Evolutionary conservation across 2,888 invertebrate species (phyloP).

Genomic region (Andrena dorsata): DNA sequence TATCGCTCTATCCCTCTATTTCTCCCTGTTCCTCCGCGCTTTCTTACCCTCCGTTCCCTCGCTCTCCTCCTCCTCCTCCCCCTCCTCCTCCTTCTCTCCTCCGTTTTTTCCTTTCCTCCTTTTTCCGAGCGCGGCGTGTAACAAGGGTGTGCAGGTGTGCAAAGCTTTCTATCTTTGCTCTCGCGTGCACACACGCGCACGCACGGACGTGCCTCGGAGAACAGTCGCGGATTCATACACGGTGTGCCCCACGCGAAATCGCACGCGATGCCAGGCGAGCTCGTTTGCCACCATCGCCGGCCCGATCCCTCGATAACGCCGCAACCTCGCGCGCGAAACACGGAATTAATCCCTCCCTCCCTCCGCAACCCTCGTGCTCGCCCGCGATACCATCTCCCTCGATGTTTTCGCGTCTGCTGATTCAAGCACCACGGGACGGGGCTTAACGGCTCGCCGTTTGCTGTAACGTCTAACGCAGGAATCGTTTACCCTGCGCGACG

Average conservation of each 20-base stretch:
- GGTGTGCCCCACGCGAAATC: conserved; percentile 44
- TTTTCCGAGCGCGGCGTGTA: conserved; percentile 34
- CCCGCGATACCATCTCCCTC: conserved; percentile 11
- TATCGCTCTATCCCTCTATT: neutral
- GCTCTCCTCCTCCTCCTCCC: neutral
- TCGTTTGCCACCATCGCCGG: neutral
- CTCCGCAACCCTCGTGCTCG: neutral
- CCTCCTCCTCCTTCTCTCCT: conserved; percentile 16
- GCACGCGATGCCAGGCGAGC: conserved; percentile 41
- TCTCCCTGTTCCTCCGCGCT: neutral
- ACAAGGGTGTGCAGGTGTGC: conserved; percentile 67
- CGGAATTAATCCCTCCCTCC: conserved; percentile 36
- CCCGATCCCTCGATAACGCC: conserved; percentile 38
- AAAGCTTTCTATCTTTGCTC: conserved; percentile 67
- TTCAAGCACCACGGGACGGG: conserved; percentile 7
- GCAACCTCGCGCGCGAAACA: conserved; percentile 16
- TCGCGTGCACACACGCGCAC: conserved; percentile 18
- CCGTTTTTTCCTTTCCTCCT: conserved; percentile 20
- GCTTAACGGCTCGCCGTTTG: conserved; percentile 8
- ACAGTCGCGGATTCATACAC: conserved; percentile 52
- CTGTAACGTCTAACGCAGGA: neutral
- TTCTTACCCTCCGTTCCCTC: neutral
- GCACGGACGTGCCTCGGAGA: conserved; percentile 5
- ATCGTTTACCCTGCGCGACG: conserved; percentile 9
- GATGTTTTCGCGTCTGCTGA: conserved; percentile 19